Base-by-base conservation (phyloP, 2,113 vertebrate genomes). In the Seriola dumerili region DNA sequence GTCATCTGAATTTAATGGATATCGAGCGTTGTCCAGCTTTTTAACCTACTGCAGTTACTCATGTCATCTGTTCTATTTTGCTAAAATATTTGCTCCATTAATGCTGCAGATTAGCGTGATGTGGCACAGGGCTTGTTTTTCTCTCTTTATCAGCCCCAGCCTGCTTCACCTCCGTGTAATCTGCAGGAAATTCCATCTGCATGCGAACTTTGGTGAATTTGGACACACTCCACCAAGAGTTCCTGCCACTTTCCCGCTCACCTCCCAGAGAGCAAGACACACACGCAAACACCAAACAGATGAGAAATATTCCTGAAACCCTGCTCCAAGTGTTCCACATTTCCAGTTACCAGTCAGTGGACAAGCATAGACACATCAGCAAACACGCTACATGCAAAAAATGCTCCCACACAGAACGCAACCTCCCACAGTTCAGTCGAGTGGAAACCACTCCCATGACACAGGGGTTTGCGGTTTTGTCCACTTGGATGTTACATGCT, bases 161-260 rank as follows among this genome's bases (percentile, higher is more conserved):
- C 80, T 44, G 68, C 84, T 83, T 89, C 65, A 93, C 89, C 89
- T 91, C 88, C 67, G 78, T 82, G 90, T 91, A 94, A 95, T 94
- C 91, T 88, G 85, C 93, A 93, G 93, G 94, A 95, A 95, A 95
- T 95, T 95, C 93, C 93, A 90, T 90, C 83, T 84, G 85, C 89
- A 88, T 94, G 93, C 50, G 73, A 93, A 92, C 78, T 86, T 75
- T 59, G 84, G 79, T 87, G 42, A 92, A 89, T 89, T 94, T 92
- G 86, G 91, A 93, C 89, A 29, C 50, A 80, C 78, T 91, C 85
- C 75, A 81, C 76, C 57, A 71, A 57, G 55, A 91, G 75, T 94
- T 93, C 87, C 91, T 91, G 93, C 88, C 92, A 88, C 79, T 91
- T 73, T 91, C 85, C 84, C 83, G 71, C 84, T 89, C 40, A 3